Base-by-base conservation (phyloP, 2,888 invertebrate species). In the Eumacrocentrus americanus region DNA sequence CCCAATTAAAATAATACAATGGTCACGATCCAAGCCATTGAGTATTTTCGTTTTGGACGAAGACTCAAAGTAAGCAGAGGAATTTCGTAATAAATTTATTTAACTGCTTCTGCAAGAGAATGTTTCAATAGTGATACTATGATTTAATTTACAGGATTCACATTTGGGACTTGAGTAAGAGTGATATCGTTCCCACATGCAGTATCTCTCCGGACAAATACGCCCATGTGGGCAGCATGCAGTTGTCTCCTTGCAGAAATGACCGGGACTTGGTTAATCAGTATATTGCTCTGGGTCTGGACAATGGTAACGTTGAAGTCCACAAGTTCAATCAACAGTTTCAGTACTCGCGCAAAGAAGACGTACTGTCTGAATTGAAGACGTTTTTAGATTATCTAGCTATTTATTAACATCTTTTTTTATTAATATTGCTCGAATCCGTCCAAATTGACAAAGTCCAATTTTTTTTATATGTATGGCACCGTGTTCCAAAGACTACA, bases 1-100 rank as follows among this genome's bases (percentile, higher is more conserved):
- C 3, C 72, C 73, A 9, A 77, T 85, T 29, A 81, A 80, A 64
- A 70, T 74, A 2, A 70, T 86, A 5, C 83, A 83, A 67, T 86
- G 86, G 86, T 86, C 85, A 0, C 79, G 75, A 52, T 81, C 82
- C 11, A 83, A 81, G 69, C 84, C 85, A 0, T 83, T 83, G 60
- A 78, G 82, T 16, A 79, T 86, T 68, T 86, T 83, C 66, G 78
- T 81, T 12, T 76, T 84, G 62, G 84, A 85, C 70, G 70, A 73
- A 20, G 63, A 73, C 51, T 81, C 81, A 14, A 74, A 77, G 82
- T 82, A 72, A 67, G 64, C 42, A 38, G n/a, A 51, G 14, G 14
- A 16, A 42, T 42, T 48, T n/a, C 14, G 18, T 37, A n/a, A 51
- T 50, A 56, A 50, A 59, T 46, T 25, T 25, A 54, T 54, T 12